These are phyloP conservation scores for Chymomyza costata DNA, from an alignment of 1,140 invertebrate genomes.

Conservation along the genomic window DNA sequence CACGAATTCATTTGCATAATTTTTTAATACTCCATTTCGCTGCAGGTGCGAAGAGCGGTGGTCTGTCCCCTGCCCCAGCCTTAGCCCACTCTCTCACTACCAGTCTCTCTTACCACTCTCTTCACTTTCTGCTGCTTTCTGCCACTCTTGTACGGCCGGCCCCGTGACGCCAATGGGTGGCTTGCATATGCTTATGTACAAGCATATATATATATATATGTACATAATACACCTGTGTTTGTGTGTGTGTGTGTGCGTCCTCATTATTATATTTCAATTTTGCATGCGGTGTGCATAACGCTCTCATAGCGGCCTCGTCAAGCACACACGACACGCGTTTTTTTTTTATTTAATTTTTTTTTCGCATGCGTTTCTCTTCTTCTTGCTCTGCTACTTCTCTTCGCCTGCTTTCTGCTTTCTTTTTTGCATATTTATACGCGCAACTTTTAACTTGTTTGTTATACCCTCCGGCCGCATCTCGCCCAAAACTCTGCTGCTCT, in stretches of 20 bases:
- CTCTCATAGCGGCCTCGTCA: constrained; percentile 27
- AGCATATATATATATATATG: no score
- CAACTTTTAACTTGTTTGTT: constrained; percentile 47
- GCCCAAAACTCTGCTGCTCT: constrained; percentile 6
- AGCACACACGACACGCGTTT: constrained; percentile 38
- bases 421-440: constrained; percentile 32
- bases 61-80: constrained; percentile 30
- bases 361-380: constrained; percentile 31
- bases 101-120: no score
- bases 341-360: neutral
- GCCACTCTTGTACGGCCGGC: no score
- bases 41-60: constrained; percentile 46
- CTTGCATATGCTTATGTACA: neutral
- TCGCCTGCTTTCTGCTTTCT: constrained; percentile 1
- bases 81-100: no score
- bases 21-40: constrained; percentile 70
- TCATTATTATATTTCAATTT: constrained; percentile 67
- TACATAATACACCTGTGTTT: neutral
- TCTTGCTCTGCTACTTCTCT: constrained; percentile 4
- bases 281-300: neutral
- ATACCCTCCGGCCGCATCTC: neutral
- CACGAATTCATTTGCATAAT: constrained; percentile 71
- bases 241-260: constrained; percentile 43
- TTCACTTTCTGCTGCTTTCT: no score
- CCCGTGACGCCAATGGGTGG: constrained; percentile 39